Conservation (phyloP, 1,140 invertebrate genomes). For the Anastatus disparis region DNA sequence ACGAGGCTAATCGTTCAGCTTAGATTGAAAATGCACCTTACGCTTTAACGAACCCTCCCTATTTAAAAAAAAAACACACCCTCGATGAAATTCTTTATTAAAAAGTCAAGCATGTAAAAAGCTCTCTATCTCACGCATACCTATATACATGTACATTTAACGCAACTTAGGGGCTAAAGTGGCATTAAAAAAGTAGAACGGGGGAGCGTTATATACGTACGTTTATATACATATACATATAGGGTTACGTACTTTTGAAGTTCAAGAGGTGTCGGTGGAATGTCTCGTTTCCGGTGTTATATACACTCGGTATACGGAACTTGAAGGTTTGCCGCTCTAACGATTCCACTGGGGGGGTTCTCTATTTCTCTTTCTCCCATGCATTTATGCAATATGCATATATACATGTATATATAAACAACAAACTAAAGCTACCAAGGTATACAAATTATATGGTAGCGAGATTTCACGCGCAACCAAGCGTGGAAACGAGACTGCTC, state of each 20-base stretch:
- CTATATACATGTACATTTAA: too few species aligned
- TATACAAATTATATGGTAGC: constrained; percentile 41
- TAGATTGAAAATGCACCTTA: too few species aligned
- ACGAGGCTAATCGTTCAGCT: too few species aligned
- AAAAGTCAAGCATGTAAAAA: constrained; percentile 1
- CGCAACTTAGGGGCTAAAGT: constrained; percentile 16
- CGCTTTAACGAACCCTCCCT: too few species aligned
- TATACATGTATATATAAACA: too few species aligned
- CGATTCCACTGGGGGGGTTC: constrained; percentile 38
- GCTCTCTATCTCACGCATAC: neutral
- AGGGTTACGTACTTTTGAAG: too few species aligned
- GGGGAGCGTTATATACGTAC: neutral
- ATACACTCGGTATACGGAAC: too few species aligned
- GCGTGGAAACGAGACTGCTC: constrained; percentile 58
- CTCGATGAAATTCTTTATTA: neutral
- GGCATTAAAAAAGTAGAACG: neutral
- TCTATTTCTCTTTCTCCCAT: too few species aligned
- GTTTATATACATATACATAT: too few species aligned
- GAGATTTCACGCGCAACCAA: constrained; percentile 57
- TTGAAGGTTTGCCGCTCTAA: constrained; percentile 41
- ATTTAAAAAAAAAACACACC: too few species aligned
- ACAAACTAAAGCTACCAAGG: too few species aligned
- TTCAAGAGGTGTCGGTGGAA: constrained; percentile 35
- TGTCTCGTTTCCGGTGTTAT: constrained; percentile 40
- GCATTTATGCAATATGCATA: too few species aligned